Evolutionary conservation across 2,113 vertebrate genomes (phyloP).

Genomic region (Bos javanicus): DNA sequence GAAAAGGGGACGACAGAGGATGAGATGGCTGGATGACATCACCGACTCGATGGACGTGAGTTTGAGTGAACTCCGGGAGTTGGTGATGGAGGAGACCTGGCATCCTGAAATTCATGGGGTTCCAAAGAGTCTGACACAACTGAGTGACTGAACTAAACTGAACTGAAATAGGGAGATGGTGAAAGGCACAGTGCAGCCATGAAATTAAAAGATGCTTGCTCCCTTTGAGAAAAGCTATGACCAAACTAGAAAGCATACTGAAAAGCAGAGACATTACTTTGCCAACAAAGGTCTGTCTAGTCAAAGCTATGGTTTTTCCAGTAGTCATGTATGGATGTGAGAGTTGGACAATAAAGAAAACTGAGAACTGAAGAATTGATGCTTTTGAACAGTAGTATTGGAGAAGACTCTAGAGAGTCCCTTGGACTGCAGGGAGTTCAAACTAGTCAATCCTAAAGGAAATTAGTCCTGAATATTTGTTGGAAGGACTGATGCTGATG

Average conservation of each 20-base stretch:
- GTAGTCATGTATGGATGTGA: neutral
- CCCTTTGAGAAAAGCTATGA: neutral
- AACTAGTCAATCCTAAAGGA: neutral
- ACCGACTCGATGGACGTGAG: accelerated
- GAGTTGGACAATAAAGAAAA: neutral
- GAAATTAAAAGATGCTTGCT: neutral
- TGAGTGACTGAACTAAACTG: too few species aligned
- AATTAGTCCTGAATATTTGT: neutral
- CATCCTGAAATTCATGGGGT: too few species aligned
- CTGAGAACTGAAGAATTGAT: neutral
- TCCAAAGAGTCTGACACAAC: accelerated
- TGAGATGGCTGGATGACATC: too few species aligned
- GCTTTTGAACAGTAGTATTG: neutral
- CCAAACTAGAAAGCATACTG: neutral
- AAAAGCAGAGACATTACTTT: neutral
- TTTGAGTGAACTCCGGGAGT: too few species aligned
- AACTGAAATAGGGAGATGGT: neutral
- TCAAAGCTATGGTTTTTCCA: neutral
- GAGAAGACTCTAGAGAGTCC: neutral
- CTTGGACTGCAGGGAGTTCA: neutral
- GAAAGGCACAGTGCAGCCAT: neutral
- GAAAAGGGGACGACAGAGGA: accelerated
- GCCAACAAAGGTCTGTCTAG: neutral
- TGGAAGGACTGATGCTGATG: neutral
- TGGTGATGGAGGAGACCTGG: too few species aligned